Percentiles rank a stretch among this genome's conserved stretches.
phyloP scores from a whole-genome alignment of 2,888 invertebrate species.

The Phoronis australis region DNA sequence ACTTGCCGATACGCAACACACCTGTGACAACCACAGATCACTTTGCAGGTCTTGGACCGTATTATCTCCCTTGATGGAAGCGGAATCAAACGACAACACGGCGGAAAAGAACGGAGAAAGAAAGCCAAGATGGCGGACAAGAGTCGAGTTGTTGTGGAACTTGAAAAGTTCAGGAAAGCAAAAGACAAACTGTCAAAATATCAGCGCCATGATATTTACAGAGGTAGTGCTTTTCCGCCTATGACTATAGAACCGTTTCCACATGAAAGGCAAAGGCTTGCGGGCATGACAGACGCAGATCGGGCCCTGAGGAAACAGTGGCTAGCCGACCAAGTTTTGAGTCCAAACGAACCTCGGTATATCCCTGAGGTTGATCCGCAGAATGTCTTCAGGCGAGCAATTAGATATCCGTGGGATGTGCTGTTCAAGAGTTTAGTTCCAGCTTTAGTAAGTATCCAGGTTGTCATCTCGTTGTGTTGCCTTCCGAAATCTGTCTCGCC shows the following conservation, averaged over 20 bases:
- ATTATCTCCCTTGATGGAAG: too few species aligned
- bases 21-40: too few species aligned
- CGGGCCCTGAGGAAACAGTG: slow-evolving; percentile 42
- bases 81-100: too few species aligned
- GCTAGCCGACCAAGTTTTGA: slow-evolving; percentile 42
- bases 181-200: slow-evolving; percentile 21
- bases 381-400: slow-evolving; percentile 32
- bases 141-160: slow-evolving; percentile 17
- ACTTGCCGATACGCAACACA: too few species aligned
- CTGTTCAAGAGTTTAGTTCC: slow-evolving; percentile 15
- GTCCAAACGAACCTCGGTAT: slow-evolving; percentile 35
- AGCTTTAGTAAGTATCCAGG: slow-evolving; percentile 21
- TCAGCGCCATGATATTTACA: slow-evolving; percentile 15
- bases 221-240: slow-evolving; percentile 40
- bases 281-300: slow-evolving; percentile 41
- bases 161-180: slow-evolving; percentile 29
- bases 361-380: slow-evolving; percentile 32
- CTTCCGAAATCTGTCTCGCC: too few species aligned
- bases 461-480: too few species aligned
- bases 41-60: too few species aligned
- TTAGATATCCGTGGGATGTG: slow-evolving; percentile 28
- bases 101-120: too few species aligned
- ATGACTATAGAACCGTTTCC: slow-evolving; percentile 43
- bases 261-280: slow-evolving; percentile 31
- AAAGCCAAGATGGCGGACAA: too few species aligned